Base-by-base conservation (phyloP, 2,888 invertebrate genomes). In the Eurytoma californica region DNA sequence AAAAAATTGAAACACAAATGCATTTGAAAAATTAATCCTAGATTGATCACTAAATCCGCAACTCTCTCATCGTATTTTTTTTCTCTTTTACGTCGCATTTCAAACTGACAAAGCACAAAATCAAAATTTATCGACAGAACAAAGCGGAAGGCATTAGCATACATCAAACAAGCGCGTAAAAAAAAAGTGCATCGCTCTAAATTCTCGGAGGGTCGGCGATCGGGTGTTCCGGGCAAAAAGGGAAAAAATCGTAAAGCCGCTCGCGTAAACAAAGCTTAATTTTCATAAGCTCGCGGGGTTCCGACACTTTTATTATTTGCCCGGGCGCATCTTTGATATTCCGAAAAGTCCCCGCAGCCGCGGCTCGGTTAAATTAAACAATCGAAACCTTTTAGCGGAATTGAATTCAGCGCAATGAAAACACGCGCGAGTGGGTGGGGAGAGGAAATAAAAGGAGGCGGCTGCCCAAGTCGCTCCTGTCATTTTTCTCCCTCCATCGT, bases 351-450 rank as follows among this genome's bases (percentile, higher is more conserved):
- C 55, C 7, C 18, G 1, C 7, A 9, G 9, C 7, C 7, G 9
- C 39, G 70, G 74, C 67, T 79, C 79, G 80, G 77, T 77, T 79
- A 80, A 82, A 79, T 82, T 82, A 79, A 81, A 81, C 76, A 81
- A 82, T 82, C 77, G 79, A 82, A 82, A 82, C 75, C 81, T 82
- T 82, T 82, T 82, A 82, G 76, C 72, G 70, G 58, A 67, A 82
- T 82, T 82, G 81, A 75, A 77, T 79, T 78, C 75, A 61, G 39
- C 58, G 77, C 79, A 76, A 79, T 81, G 81, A 79, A 81, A 81
- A 79, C 79, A 79, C 39, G 72, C 61, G 60, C 61, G 63, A 51
- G 61, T 9, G 49, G 58, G 58, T 47, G 66, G 12, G 47, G 60
- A 66, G 20, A 65, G 55, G 67, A 67, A 58, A 61, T 58, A 60